Evolutionary conservation across 2,113 vertebrate genomes (phyloP).

Genomic region (Corydoras maculifer): DNA sequence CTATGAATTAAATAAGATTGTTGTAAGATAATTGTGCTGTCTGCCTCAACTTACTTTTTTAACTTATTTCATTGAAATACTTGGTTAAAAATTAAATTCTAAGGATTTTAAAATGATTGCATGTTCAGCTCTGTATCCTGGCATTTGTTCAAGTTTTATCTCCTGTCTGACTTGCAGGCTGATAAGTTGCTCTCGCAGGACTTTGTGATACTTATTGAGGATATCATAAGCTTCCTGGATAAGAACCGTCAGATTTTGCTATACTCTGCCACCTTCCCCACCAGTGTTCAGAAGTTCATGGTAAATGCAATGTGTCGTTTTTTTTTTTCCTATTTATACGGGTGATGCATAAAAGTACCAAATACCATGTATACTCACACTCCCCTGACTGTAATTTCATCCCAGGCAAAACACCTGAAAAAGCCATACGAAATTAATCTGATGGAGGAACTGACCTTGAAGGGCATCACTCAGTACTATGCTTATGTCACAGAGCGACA

Average conservation of each 20-base stretch:
- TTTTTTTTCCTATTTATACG: too few relatives aligned
- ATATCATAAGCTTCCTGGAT: conserved; percentile 72
- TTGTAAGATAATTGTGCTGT: too few relatives aligned
- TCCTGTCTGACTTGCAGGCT: conserved; percentile 50
- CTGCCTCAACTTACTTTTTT: too few relatives aligned
- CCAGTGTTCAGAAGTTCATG: conserved; percentile 75
- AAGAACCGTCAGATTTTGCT: conserved; percentile 72
- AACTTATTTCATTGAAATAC: too few relatives aligned
- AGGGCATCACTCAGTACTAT: conserved; percentile 74
- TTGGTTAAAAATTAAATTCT: too few relatives aligned
- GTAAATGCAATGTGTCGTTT: conserved; percentile 46
- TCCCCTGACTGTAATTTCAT: not conserved
- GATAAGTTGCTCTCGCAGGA: conserved; percentile 75
- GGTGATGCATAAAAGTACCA: too few relatives aligned
- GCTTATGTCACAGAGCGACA: conserved; percentile 73
- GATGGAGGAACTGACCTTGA: conserved; percentile 74
- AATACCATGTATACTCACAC: too few relatives aligned
- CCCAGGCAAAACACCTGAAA: conserved; percentile 65
- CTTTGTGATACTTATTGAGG: conserved; percentile 72
- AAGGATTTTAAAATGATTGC: too few relatives aligned
- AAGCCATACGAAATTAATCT: conserved; percentile 76
- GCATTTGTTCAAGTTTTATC: too few relatives aligned
- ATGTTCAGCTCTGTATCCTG: too few relatives aligned
- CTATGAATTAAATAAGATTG: too few relatives aligned
- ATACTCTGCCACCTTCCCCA: conserved; percentile 73